A percentile compares a stretch with the other conserved stretches of the same genome.
These are phyloP conservation scores for Istiophorus platypterus DNA, from an alignment of 2,113 vertebrate species.

Conservation along the genomic window DNA sequence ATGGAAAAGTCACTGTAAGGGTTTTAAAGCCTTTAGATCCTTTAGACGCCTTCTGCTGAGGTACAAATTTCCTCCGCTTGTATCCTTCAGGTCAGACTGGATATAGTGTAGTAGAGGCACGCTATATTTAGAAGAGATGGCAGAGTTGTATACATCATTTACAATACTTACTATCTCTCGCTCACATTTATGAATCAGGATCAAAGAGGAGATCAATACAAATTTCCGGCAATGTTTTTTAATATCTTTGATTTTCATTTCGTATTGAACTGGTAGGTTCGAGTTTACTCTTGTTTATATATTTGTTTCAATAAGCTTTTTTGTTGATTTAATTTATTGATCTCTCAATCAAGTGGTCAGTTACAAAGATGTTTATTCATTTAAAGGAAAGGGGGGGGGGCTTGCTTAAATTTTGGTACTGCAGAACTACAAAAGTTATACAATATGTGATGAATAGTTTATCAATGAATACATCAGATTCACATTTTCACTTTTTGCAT, in stretches of 20 bases:
- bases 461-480: background rate
- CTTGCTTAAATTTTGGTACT: background rate
- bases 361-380: background rate
- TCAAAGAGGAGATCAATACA: conserved; percentile 13
- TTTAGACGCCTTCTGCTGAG: background rate
- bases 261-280: background rate
- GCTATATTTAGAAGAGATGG: conserved; percentile 32
- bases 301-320: background rate
- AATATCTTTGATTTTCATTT: background rate
- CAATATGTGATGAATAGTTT: background rate
- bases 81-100: background rate
- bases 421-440: background rate
- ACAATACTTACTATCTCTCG: background rate
- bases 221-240: background rate
- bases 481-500: background rate
- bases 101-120: background rate
- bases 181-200: background rate
- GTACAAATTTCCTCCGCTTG: conserved; percentile 1
- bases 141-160: background rate
- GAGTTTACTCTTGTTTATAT: background rate
- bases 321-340: background rate
- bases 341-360: background rate
- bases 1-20: background rate
- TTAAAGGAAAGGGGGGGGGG: background rate
- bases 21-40: background rate